Base-by-base conservation (phyloP, 1,140 invertebrate species). In the Drosophila lacertosa region DNA sequence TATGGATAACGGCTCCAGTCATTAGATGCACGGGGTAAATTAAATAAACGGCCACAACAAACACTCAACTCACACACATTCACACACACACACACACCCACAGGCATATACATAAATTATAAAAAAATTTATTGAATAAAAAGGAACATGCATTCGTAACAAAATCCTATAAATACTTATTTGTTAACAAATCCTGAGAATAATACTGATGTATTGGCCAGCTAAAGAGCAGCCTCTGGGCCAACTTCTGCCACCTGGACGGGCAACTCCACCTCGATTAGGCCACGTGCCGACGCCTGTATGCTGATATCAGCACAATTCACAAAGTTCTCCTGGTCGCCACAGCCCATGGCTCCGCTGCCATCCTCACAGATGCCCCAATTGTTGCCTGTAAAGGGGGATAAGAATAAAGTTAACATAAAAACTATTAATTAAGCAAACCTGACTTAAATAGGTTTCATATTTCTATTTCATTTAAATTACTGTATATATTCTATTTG, bases 241-340 rank as follows among this genome's bases (percentile, higher is more conserved):
- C 2, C 10, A 2, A 29, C 2, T 7, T 59, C 60, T 4, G 5
- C 26, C 13, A 69, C 81, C 26, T 58, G 72, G n/a, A 77, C 44
- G 6, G 81, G 73, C n/a, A 80, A 10, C 39, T 86, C 73, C 5
- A 32, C 44, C 62, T 72, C 48, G 1, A 72, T 5, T 0, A 86
- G 18, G 20, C 26, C 47, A 10, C 77, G 48, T 1, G 62, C 60
- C 0, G 77, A 62, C 10, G 47, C 20, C 4, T 81, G 10, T 4
- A 96, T 94, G 3, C 92, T 73, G 37, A 96, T 92, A 82, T 96
- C 95, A 0, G 94, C 93, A 74, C 95, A 96, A 42, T 93, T 93
- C 13, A 93, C 80, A 67, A 95, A 96, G 1, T 91, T 93, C 89
- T 96, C 95, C 79, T 95, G 94, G 2, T 89, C 81, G 9, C 94